Base-by-base conservation (phyloP, 1,140 invertebrate genomes). In the Phenacoccus solenopsis region DNA sequence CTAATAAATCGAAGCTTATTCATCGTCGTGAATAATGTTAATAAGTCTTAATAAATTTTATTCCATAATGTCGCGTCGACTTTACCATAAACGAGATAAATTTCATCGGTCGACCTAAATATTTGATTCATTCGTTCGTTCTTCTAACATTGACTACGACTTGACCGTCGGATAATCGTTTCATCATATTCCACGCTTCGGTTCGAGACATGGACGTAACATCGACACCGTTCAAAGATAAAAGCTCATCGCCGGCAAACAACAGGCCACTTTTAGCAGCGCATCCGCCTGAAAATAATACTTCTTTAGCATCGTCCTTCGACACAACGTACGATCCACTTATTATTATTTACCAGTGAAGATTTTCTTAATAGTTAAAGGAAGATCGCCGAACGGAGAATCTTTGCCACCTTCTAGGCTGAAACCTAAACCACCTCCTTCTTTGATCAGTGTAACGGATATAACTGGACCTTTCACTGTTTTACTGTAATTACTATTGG, bases 141-240 rank as follows among this genome's bases (percentile, higher is more conserved):
- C 59, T 24, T 64, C 59, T 10, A 9, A 64, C 59, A 25, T 64
- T 64, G 22, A 64, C 22, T 27, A 64, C 25, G 56, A 91, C 88
- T 76, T 85, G 84, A 28, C 93, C 93, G 74, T 91, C 86, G 69
- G 90, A 88, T 70, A 95, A 78, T 73, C 91, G 89, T 78, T 95
- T 95, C 80, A 96, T 88, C 69, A 93, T 85, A 73, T 90, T 91
- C 94, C 94, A 96, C 35, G 91, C 93, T 80, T 96, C 92, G 71
- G 93, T 93, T 72, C 93, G 84, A 0, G 92, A 90, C 84, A 95
- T 90, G 59, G 84, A 84, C 69, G 87, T 86, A 72, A 94, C 87
- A 70, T 90, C 87, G 59, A 84, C 84, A 24, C 87, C 88, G 75
- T 94, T 94, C 22, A 96, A 88, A 71, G 86, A 84, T 7, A 94